Base-by-base conservation (phyloP, 2,888 invertebrate genomes). In the Hoplodrina blanda region DNA sequence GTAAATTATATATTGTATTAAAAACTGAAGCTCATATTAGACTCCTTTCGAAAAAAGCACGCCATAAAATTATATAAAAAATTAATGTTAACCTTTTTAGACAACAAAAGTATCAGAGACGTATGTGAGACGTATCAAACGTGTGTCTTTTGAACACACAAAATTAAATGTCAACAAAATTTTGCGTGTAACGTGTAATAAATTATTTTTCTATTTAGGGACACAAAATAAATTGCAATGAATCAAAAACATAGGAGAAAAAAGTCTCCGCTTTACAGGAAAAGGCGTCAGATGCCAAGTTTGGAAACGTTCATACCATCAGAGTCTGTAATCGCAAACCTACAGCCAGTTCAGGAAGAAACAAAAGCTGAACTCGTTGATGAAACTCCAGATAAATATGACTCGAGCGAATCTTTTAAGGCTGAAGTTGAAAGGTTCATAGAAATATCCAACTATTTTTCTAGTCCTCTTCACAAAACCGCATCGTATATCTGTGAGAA, bases 371-470 rank as follows among this genome's bases (percentile, higher is more conserved):
- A 90, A 4, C 66, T 87, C 5, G 71, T 78, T 0, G 89, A 90
- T 57, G 90, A 89, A 20, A 50, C 64, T 17, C 87, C 82, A 25
- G 87, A 89, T 15, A 79, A 78, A 17, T 82, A 81, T 56, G 83
- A 85, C 19, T 66, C 78, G 4, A 85, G 65, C 46, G 89, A 91
- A 15, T 85, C 85, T 0, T 92, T 91, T 62, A 91, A 93, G 76
- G 89, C 89, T 0, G 91, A 95, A 88, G 89, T 92, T 2, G 88
- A 93, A 80, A 87, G 92, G 66, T 95, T 95, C 72, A 91, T 95
- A 54, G 94, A 95, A 85, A 94, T 95, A 71, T 94, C 95, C 0
- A 93, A 95, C 75, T 93, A 94, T 72, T 95, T 95, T 75, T 93
- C 95, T 1, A 94, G 92, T 67, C 95, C 95, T 4, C 78, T 95